Base-by-base conservation (phyloP, 2,113 vertebrate species). In the Pomatostomus ruficeps region DNA sequence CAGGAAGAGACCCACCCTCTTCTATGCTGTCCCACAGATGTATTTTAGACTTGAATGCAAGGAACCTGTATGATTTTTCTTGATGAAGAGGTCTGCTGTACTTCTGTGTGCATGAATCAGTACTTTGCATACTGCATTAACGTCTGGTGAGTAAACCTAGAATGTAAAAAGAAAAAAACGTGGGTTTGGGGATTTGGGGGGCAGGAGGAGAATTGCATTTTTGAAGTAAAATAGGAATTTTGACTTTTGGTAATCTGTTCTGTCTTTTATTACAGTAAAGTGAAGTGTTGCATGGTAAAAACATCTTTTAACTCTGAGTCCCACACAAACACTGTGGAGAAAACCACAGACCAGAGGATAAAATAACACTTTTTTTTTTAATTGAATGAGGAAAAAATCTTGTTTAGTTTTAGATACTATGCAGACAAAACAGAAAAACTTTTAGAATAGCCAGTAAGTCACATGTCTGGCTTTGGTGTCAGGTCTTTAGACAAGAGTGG, bases 181-280 rank as follows among this genome's bases (percentile, higher is more conserved):
- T 14, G 5, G 10, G 6, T 42, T 11, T 63, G 9, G 4, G 11
- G 1, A 6, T 11, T 7, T 3, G 1, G 4, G 4, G 9, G 16
- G 2, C 3, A 2, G 3, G 7, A 6, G 1, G 42, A 18, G 2
- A 14, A 7, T 43, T 80, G 22, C 2, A 6, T 45, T 10, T 92
- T 80, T 73, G 29, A 88, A 35, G 19, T 45, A 26, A 68, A 78
- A 35, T 14, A 19, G 2, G 4, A 15, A 12, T 81, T 95, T 91
- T 70, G 11, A 42, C 35, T 71, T 58, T n/a, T 36, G 35, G 19
- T 73, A 43, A 36, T 85, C 18, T 46, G 6, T 29, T 85, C 51
- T 83, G 20, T 79, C 11, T 75, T 85, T 25, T 79, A 72, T 46
- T 93, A 10, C 40, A 52, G 28, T 90, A 43, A 88, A 85, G 29